Base-by-base conservation (phyloP, 2,797 vertebrate species). In the Danio tinwini region DNA sequence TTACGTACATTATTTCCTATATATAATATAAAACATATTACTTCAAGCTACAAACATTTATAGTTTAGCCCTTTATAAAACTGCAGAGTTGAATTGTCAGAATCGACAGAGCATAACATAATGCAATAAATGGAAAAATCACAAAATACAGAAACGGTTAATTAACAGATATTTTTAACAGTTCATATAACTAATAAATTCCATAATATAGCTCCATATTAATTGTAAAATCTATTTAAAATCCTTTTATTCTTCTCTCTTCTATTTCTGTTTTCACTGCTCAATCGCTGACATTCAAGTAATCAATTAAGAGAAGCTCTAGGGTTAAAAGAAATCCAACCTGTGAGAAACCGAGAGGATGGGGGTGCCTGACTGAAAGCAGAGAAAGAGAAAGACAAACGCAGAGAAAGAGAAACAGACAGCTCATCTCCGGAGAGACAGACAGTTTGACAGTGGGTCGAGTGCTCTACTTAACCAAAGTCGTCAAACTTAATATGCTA, bases 281-380 rank as follows among this genome's bases (percentile, higher is more conserved):
- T 47, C 55, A 12, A 45, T 8, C 40, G n/a, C 55, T 14, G 21
- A 11, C 8, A 39, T 58, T 73, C 40, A 73, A 59, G 70, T 47
- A 73, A 59, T 59, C 70, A 59, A 62, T 76, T 61, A 70, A 29
- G 53, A 71, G 58, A 69, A 10, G 21, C 37, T 29, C 70, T 19
- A 73, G 65, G 65, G 47, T 67, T 55, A 76, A 67, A 76, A 65
- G 53, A 69, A 70, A 69, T 78, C 21, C 72, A 62, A 58, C 53
- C 45, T 19, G 16, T 21, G 55, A 52, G 19, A 52, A 53, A 58
- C 50, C 17, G 40, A 81, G 49, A 67, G 37, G 16, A 63, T 11
- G 45, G n/a, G 55, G 59, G 12, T 39, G 42, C 19, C 70, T 74
- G 52, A 44, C 16, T 42, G 47, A 76, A 65, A 65, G 61, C 59